Percentiles rank a stretch among this genome's conserved stretches.
phyloP scores from a whole-genome alignment of 2,888 invertebrate species.

The Villa cingulata region DNA sequence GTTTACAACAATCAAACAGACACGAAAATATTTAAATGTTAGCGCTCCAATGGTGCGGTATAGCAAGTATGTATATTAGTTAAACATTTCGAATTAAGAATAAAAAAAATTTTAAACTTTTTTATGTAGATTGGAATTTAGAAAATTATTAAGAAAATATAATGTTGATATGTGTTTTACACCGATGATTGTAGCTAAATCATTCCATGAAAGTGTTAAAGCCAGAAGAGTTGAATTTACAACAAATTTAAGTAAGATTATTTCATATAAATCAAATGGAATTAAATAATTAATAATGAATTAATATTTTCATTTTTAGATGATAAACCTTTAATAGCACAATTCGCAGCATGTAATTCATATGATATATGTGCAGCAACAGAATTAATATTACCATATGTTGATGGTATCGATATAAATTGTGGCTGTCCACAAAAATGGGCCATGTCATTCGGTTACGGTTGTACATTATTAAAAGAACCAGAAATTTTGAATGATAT shows the following conservation, averaged over 20 bases:
- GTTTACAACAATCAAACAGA: constrained; percentile 42
- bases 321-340: constrained; percentile 79
- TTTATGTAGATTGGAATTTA: constrained; percentile 46
- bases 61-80: constrained; percentile 48
- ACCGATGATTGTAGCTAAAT: constrained; percentile 94
- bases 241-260: constrained; percentile 42
- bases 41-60: constrained; percentile 96
- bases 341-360: constrained; percentile 83
- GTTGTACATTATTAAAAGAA: constrained; percentile 65
- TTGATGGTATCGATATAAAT: constrained; percentile 88
- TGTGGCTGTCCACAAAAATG: constrained; percentile 96
- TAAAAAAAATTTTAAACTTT: neutral
- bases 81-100: no score
- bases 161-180: constrained; percentile 83
- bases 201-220: constrained; percentile 76
- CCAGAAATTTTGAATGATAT: constrained; percentile 76
- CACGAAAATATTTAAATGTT: constrained; percentile 52
- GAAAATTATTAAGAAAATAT: constrained; percentile 61
- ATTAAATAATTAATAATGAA: neutral
- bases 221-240: constrained; percentile 74
- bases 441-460: constrained; percentile 85
- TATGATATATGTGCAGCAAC: constrained; percentile 76
- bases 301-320: constrained; percentile 30
- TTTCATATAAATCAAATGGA: neutral
- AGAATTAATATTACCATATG: constrained; percentile 67